phyloP scores from a whole-genome alignment of 92 coral and sea anemone species.

The Palythoa caribaeorum region DNA sequence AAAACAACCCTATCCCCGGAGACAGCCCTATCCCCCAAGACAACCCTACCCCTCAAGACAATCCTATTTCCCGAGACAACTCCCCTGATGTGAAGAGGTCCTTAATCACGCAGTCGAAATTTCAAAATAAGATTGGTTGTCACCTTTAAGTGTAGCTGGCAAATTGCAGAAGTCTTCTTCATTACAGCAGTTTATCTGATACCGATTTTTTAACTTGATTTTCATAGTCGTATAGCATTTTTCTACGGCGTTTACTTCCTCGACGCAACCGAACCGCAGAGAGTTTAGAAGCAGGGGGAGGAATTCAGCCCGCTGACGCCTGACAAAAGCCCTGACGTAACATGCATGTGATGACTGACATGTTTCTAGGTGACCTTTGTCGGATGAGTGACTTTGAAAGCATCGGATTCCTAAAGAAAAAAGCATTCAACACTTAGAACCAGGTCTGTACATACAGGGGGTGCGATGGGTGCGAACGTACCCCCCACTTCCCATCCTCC shows the following conservation, averaged over 20 bases:
- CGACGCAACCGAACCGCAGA: constrained; percentile 58
- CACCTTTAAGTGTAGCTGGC: constrained; percentile 59
- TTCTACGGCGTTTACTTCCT: constrained; percentile 3
- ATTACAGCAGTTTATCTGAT: constrained; percentile 49
- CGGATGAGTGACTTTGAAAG: constrained; percentile 25
- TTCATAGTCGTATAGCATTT: neutral
- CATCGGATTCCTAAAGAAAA: constrained; percentile 28
- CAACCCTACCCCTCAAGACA: too few relatives aligned
- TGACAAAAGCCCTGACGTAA: constrained; percentile 26
- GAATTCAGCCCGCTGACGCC: neutral
- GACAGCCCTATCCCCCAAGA: too few relatives aligned
- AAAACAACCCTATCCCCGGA: too few relatives aligned
- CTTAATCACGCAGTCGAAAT: neutral
- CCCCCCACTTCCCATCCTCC: too few relatives aligned
- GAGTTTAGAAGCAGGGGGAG: constrained; percentile 5
- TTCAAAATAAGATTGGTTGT: neutral
- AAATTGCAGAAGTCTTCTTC: constrained; percentile 64
- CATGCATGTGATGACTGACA: constrained; percentile 41
- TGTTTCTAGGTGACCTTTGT: neutral
- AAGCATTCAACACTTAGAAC: neutral
- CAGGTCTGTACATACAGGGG: neutral
- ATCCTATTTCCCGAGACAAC: too few relatives aligned
- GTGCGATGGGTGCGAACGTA: too few relatives aligned
- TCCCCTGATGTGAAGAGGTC: too few relatives aligned
- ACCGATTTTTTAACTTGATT: neutral